Base-by-base conservation (phyloP, 1,140 invertebrate species). In the Nebria ingens region DNA sequence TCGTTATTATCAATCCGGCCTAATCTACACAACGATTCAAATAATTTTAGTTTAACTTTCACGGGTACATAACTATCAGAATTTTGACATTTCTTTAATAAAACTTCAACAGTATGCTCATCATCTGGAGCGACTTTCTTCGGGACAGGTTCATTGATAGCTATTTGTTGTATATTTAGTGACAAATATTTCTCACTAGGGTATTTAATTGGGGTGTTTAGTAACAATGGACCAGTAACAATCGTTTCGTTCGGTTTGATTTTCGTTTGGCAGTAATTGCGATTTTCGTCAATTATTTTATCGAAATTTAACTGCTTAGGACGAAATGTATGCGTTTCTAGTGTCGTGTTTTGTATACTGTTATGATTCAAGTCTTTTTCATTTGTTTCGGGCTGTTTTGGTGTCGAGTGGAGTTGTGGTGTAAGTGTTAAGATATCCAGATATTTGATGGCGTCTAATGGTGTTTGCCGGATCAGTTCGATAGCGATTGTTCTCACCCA, bases 401-500 rank as follows among this genome's bases (percentile, higher is more conserved):
- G 51, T 22, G 51, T 25, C 17, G 20, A 22, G 19, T 52, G 23
- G 38, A 19, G 58, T 55, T 19, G 58, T 22, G 20, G 42, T 21
- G 68, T 65, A 15, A 73, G 65, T 0, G 73, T 73, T 13, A 76
- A 62, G 23, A 76, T 73, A 53, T 76, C 74, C 52, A 75, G 59
- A 59, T 73, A 76, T 54, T 71, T 69, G n/a, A 76, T 68, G 1
- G 77, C 73, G 3, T 79, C 76, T n/a, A 83, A 70, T 2, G 80
- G 80, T 2, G 80, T 83, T 61, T 83, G 80, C 1, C 79, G 71
- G 21, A 83, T 76, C 2, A 83, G 68, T 63, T 83, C 79, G 0
- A 79, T 77, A 0, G 79, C 80, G 23, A 83, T 74, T 0, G 78
- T 76, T 56, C 78, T 76, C 15, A 80, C 79, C 80, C 80, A 83